Evolutionary conservation across 2,888 invertebrate genomes (phyloP).

Genomic region (Drosophila anomelani): DNA sequence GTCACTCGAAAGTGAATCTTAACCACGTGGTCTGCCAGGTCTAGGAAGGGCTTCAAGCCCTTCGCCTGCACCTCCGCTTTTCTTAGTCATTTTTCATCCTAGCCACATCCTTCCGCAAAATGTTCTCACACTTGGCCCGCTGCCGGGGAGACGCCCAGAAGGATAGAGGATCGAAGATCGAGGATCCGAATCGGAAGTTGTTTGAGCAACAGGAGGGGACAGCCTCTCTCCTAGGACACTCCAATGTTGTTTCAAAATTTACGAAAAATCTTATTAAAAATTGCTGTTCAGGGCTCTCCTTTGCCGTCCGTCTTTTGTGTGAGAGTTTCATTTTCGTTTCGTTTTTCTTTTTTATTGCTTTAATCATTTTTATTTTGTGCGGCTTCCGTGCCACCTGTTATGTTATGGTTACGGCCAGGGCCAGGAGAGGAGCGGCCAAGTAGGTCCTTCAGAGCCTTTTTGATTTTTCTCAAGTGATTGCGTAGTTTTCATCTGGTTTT

Average conservation of each 20-base stretch:
- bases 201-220: constrained; percentile 42
- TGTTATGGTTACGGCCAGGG: constrained; percentile 36
- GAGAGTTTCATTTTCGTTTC: constrained; percentile 61
- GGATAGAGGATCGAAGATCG: constrained; percentile 37
- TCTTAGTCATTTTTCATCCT: constrained; percentile 66
- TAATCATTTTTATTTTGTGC: constrained; percentile 82
- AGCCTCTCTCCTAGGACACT: constrained; percentile 49
- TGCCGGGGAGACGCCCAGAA: constrained; percentile 62
- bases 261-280: constrained; percentile 82
- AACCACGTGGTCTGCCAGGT: constrained; percentile 71
- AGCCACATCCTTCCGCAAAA: constrained; percentile 80
- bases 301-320: constrained; percentile 49
- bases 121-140: constrained; percentile 84
- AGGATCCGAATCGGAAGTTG: constrained; percentile 69
- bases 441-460: constrained; percentile 67
- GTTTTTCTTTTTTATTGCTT: constrained; percentile 62
- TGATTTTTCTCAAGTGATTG: constrained; percentile 83
- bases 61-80: constrained; percentile 50
- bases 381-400: constrained; percentile 84
- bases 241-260: constrained; percentile 56
- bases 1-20: constrained; percentile 78
- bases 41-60: constrained; percentile 40
- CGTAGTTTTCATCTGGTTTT: constrained; percentile 76
- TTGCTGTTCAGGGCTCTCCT: constrained; percentile 65
- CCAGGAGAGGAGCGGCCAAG: constrained; percentile 28